These are phyloP conservation scores for Aselliscus stoliczkanus DNA, from an alignment of 2,797 vertebrate species.

Conservation along the genomic window DNA sequence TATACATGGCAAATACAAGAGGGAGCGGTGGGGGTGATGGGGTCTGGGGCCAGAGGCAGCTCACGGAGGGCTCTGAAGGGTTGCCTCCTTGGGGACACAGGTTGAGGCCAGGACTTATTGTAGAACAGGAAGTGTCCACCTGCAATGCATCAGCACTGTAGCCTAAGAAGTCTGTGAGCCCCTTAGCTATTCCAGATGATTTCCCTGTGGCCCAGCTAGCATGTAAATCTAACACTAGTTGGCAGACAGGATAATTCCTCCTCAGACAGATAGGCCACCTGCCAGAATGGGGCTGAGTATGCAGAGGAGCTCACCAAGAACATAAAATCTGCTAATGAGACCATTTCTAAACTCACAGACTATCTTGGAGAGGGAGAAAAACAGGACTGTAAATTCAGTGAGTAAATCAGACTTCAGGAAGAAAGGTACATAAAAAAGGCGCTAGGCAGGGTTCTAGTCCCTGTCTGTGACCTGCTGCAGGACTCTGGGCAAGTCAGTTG, in stretches of 20 bases:
- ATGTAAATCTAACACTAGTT: background rate
- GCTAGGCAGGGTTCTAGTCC: background rate
- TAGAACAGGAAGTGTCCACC: background rate
- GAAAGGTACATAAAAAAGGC: background rate
- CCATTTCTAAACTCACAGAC: background rate
- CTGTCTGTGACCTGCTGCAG: background rate
- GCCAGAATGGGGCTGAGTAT: background rate
- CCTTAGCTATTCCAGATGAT: background rate
- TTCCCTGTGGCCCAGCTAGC: background rate
- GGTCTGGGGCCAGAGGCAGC: background rate
- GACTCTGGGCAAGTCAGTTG: background rate
- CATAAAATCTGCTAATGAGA: background rate
- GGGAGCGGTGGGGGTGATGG: background rate
- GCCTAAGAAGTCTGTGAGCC: background rate
- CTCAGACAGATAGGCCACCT: conserved; percentile 6
- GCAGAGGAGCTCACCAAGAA: background rate
- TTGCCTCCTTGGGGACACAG: rapidly evolving
- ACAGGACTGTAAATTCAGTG: background rate
- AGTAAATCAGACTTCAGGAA: background rate
- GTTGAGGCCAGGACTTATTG: background rate
- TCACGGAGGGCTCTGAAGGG: background rate
- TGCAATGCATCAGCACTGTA: rapidly evolving
- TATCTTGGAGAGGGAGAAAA: too few relatives aligned
- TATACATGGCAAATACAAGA: background rate
- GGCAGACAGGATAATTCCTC: background rate